These are phyloP conservation scores for Labeo catla DNA, from an alignment of 2,113 vertebrate species.

Conservation along the genomic window DNA sequence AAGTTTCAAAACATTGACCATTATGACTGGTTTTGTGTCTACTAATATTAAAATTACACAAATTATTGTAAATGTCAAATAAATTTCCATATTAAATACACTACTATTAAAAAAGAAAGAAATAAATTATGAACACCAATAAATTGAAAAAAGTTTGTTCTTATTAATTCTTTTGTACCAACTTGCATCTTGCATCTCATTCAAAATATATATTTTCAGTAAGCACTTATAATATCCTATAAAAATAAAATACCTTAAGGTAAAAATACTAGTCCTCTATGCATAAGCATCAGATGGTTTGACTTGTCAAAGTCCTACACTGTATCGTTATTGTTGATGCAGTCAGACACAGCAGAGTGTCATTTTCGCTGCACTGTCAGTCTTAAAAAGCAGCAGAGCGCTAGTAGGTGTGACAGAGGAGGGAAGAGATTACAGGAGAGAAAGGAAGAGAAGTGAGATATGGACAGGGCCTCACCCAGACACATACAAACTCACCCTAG, in stretches of 20 bases:
- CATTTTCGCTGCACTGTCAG: constrained; percentile 11
- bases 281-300: constrained; percentile 57
- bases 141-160: background rate
- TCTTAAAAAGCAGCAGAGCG: constrained; percentile 28
- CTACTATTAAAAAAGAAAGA: background rate
- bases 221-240: background rate
- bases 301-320: constrained; percentile 53
- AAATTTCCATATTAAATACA: background rate
- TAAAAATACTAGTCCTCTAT: constrained; percentile 67
- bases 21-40: no score
- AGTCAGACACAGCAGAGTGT: background rate
- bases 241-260: constrained; percentile 64
- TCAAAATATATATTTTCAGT: background rate
- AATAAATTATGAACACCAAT: background rate
- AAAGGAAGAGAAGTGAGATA: constrained; percentile 58
- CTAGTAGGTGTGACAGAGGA: constrained; percentile 39
- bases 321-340: constrained; percentile 53
- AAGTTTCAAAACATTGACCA: no score
- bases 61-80: background rate
- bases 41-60: background rate
- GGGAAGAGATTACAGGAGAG: constrained; percentile 48
- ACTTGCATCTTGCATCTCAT: background rate
- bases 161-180: background rate
- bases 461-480: constrained; percentile 41
- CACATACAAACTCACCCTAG: constrained; percentile 65